Conservation (phyloP, 2,797 vertebrate species). For the Rhabdophis nuchalis region DNA sequence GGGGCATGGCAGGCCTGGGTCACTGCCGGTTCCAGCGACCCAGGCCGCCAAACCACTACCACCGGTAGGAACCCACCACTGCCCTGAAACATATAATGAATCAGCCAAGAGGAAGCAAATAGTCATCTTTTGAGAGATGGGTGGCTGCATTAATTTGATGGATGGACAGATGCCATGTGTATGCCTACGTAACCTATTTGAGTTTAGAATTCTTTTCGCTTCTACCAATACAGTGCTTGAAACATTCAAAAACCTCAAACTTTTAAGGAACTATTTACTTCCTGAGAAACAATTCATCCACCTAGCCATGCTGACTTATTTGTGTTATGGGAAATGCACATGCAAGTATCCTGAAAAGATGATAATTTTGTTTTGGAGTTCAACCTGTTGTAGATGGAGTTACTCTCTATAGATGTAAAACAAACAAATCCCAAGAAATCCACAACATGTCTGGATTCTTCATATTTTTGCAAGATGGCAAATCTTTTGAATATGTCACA, state of each 20-base stretch:
- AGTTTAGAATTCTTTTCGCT: neutral
- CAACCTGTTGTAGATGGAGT: neutral
- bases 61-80: no score
- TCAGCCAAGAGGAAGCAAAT: neutral
- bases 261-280: neutral
- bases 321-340: neutral
- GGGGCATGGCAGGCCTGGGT: no score
- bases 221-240: neutral
- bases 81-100: neutral
- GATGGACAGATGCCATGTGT: neutral
- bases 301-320: neutral
- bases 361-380: neutral
- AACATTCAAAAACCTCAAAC: neutral
- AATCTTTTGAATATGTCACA: neutral
- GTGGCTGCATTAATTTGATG: neutral
- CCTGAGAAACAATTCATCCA: neutral
- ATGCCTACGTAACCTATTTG: neutral
- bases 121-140: neutral
- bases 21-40: no score
- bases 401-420: neutral
- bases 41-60: no score
- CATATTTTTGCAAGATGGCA: rapidly evolving
- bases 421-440: neutral
- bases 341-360: neutral
- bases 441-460: neutral